Evolutionary conservation across 2,888 invertebrate genomes (phyloP), one percentile per base, ranked within the genome.

Genomic region (Physocephala rufipes): DNA sequence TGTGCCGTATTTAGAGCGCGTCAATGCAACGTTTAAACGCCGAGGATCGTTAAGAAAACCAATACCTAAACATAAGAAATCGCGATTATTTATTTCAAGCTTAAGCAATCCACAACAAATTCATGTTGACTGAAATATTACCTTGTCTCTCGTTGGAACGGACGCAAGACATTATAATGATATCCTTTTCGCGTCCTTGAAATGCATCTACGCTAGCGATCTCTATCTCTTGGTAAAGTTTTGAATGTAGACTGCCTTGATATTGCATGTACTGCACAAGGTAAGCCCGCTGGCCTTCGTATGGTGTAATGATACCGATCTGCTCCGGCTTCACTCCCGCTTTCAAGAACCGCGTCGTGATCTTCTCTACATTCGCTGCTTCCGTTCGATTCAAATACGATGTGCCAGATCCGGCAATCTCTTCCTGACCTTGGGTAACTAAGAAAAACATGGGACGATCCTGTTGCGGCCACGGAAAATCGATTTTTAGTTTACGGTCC

Each of bases 141-240:
- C 97, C 99, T 85, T 99, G 98, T 82, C 98, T 96, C 82, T 99
- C 99, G 84, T 99, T 99, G 7, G 98, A 97, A 67, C 99, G 90
- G 2, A 99, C 99, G 86, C 99, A 99, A 0, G 98, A 98, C 93
- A 99, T 95, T 68, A 99, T 97, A 77, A 99, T 99, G 71, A 99
- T 95, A 82, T 99, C 99, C 82, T 99, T 99, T 84, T 99, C 99
- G 64, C 99, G 89, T 0, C 99, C 99, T 86, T 99, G 98, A 86
- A 99, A 99, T 0, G 99, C 99, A 86, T 99, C 99, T 2, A 99
- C 99, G 86, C 97, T 98, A 12, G 99, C 99, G 0, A 99, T 98
- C 87, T 99, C 99, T 70, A 99, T 97, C 84, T 99, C 98, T 87
- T 97, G 94, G 84, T 99, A 99, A 0, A 99, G 88, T 82, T 98